phyloP scores from a whole-genome alignment of 2,888 invertebrate species.

The Elegia similella region DNA sequence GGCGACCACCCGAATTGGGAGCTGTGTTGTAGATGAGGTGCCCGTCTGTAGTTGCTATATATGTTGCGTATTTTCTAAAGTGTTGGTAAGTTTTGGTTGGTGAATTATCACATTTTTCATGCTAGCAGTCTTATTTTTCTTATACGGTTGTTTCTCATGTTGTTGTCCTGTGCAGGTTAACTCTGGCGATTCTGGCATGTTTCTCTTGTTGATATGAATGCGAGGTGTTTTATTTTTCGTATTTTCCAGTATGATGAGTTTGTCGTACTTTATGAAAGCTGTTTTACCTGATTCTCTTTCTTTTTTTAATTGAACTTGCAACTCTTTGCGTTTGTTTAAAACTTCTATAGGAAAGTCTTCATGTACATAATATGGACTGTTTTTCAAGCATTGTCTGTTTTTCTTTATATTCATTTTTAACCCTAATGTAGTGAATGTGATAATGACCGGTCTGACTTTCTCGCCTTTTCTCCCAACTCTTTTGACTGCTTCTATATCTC shows the following conservation, averaged over 20 bases:
- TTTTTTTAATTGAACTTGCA: neutral
- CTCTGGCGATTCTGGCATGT: neutral
- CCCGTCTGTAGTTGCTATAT: too few relatives aligned
- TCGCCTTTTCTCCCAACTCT: neutral
- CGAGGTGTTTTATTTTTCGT: neutral
- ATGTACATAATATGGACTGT: neutral
- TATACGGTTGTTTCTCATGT: neutral
- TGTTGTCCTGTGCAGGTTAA: neutral
- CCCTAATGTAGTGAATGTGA: too few relatives aligned
- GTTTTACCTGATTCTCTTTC: neutral
- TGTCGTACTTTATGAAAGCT: neutral
- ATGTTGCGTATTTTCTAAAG: neutral
- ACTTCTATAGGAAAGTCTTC: neutral
- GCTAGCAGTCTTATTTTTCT: too few relatives aligned
- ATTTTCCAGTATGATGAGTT: neutral
- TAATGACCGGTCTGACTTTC: neutral
- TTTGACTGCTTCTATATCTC: neutral
- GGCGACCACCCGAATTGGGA: too few relatives aligned
- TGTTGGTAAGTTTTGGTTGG: neutral
- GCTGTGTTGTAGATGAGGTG: too few relatives aligned
- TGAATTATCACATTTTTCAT: too few relatives aligned
- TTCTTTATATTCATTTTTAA: too few relatives aligned
- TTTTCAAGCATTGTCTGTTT: neutral
- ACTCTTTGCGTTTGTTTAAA: neutral
- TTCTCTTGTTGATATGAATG: neutral